Evolutionary conservation across 2,888 invertebrate genomes (phyloP), one percentile per base, ranked within the genome.

Genomic region (Eupithecia vulgata): DNA sequence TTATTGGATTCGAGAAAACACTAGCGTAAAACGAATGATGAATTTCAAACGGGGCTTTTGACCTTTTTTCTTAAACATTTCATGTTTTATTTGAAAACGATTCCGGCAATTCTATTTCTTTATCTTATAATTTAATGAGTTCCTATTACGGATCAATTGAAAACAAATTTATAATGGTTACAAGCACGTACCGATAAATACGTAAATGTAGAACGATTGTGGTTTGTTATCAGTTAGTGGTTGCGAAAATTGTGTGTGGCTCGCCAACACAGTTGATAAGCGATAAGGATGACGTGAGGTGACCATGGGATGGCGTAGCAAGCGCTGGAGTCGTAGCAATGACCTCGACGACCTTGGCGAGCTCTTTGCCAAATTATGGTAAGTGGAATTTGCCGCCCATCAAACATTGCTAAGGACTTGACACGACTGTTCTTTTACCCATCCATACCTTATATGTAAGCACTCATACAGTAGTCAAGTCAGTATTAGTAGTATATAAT

Each of bases 261-360:
- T 64, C 59, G 40, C 40, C 66, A 70, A 57, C 57, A 57, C 25
- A 71, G 67, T 73, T 76, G 76, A 75, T 79, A 79, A 61, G 80
- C 72, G 77, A 75, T 73, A 77, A 77, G 67, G 68, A 80, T 79
- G 78, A 70, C 65, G 76, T 79, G 77, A 79, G 80, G 75, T 15
- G 70, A 66, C 75, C 72, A 85, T 84, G 84, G 83, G 83, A 71
- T 87, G 86, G 83, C 83, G 84, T 57, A 85, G 83, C 81, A 84
- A 81, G 74, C 80, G 83, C 76, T 85, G 85, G 84, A 81, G 78
- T 77, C 78, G 79, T 75, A 82, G 79, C 84, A 84, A 86, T 82
- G 88, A 90, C 86, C 87, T 86, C 74, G 72, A 75, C 59, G 85
- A 87, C 89, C 90, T 91, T 89, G 88, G 77, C 34, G 77, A 77